Conservation (phyloP, 2,113 vertebrate species). For the Dasypus novemcinctus region DNA sequence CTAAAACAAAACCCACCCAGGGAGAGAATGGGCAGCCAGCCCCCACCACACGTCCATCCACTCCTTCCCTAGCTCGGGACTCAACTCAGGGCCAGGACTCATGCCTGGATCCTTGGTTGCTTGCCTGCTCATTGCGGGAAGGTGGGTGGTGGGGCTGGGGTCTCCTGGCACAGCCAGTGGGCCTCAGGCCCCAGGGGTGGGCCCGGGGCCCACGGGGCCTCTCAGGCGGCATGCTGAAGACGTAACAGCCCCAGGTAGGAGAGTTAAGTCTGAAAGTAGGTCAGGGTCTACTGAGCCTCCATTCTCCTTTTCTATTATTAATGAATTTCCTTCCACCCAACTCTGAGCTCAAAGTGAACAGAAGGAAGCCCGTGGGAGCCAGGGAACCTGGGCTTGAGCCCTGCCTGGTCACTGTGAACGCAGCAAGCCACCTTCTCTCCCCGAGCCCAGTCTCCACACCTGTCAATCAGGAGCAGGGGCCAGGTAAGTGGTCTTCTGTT, state of each 20-base stretch:
- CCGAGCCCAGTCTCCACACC: not conserved
- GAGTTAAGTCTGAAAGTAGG: not conserved
- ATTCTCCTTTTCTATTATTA: not conserved
- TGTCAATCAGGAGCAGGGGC: not conserved
- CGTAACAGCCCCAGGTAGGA: not conserved
- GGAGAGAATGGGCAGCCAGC: not conserved
- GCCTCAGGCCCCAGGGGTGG: not conserved
- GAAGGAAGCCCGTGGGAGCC: not conserved
- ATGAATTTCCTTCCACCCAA: not conserved
- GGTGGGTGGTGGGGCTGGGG: not conserved
- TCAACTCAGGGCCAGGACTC: not conserved
- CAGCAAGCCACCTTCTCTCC: not conserved
- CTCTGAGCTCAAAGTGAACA: not conserved
- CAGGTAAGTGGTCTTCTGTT: not conserved
- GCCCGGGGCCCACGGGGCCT: not conserved
- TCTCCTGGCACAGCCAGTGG: not conserved
- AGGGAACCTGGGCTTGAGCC: not conserved
- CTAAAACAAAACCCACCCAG: constrained; percentile 26
- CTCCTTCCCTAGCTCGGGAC: not conserved
- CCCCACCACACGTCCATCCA: not conserved
- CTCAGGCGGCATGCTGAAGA: not conserved
- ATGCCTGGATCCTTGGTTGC: not conserved
- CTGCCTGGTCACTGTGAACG: not conserved
- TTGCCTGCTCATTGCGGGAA: not conserved
- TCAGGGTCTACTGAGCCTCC: not conserved